These are phyloP conservation scores for Mythimna impura DNA, from an alignment of 2,888 invertebrate species.

Conservation along the genomic window DNA sequence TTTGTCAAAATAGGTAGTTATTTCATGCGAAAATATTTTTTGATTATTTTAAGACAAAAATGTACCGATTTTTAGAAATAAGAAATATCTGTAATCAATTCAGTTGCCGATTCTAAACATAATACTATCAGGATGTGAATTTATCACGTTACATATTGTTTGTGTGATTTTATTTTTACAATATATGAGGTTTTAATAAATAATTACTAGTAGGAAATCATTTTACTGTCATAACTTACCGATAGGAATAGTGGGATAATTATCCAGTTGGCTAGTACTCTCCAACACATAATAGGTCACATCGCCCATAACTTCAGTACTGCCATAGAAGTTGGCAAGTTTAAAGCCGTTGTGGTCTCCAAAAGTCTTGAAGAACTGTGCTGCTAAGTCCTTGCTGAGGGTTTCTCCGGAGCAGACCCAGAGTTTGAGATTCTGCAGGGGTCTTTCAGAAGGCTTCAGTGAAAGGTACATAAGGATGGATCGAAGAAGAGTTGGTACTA, in stretches of 20 bases:
- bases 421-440: slow-evolving; percentile 91
- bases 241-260: slow-evolving; percentile 94
- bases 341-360: slow-evolving; percentile 91
- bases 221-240: slow-evolving; percentile 87
- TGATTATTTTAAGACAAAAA: no score
- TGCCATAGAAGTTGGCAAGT: slow-evolving; percentile 97
- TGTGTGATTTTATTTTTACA: no score
- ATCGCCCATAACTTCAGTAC: slow-evolving; percentile 97
- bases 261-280: slow-evolving; percentile 90
- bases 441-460: slow-evolving; percentile 89
- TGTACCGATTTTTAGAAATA: no score
- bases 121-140: no score
- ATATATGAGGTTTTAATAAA: neutral
- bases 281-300: slow-evolving; percentile 94
- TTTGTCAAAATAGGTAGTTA: no score
- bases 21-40: no score
- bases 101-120: no score
- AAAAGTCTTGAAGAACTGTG: slow-evolving; percentile 94
- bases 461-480: slow-evolving; percentile 94
- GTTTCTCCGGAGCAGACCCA: slow-evolving; percentile 98
- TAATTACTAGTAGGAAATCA: neutral
- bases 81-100: no score
- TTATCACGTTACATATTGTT: no score
- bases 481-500: slow-evolving; percentile 95
- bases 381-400: slow-evolving; percentile 92